Conservation (phyloP, 1,140 invertebrate species). For the Danaus melanippus region DNA sequence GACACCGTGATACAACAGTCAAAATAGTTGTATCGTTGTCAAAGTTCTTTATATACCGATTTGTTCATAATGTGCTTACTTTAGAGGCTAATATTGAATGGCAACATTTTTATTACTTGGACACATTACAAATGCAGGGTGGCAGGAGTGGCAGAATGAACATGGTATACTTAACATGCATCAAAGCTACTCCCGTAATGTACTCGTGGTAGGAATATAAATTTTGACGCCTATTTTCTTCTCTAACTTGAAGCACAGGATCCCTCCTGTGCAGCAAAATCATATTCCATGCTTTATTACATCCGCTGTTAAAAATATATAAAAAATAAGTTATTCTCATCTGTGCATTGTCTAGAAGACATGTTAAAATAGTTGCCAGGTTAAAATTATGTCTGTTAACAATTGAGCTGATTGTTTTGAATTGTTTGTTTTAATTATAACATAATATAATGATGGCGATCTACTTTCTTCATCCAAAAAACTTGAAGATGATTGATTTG, state of each 20-base stretch:
- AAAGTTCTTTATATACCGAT: conserved; percentile 15
- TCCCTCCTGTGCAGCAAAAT: conserved; percentile 23
- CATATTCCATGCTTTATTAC: conserved; percentile 23
- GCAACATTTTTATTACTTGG: conserved; percentile 15
- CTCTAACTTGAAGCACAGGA: conserved; percentile 33
- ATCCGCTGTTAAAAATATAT: conserved; percentile 20
- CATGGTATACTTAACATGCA: conserved; percentile 67
- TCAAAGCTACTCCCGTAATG: conserved; percentile 64
- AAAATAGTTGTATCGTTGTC: conserved; percentile 37
- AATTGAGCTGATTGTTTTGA: no score
- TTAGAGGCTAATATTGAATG: conserved; percentile 24
- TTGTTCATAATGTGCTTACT: conserved; percentile 19
- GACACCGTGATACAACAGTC: conserved; percentile 36
- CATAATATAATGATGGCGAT: no score
- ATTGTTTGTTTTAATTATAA: no score
- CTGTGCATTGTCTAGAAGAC: background rate
- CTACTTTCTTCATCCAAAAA: no score
- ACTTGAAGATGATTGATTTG: no score
- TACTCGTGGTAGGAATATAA: conserved; percentile 59
- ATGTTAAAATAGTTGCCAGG: background rate
- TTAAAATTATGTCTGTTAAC: conserved; percentile 2
- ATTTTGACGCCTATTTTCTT: conserved; percentile 50
- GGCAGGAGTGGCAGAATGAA: conserved; percentile 62
- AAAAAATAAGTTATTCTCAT: conserved; percentile 6
- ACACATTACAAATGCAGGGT: conserved; percentile 60